phyloP scores from a whole-genome alignment of 1,140 invertebrate genomes.

The Tenebrio molitor region DNA sequence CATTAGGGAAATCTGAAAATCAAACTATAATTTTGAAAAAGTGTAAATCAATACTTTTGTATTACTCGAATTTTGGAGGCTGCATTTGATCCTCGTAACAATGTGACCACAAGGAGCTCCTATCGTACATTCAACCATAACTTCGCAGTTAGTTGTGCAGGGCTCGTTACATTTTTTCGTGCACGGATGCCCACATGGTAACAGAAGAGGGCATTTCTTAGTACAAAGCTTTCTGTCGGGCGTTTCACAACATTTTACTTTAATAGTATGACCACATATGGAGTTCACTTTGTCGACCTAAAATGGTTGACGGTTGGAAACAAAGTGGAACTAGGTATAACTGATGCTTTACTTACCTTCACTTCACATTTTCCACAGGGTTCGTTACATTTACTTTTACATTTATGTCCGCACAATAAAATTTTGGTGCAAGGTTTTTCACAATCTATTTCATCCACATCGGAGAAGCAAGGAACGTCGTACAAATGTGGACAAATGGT shows the following conservation, averaged over 20 bases:
- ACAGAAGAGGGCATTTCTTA: constrained; percentile 61
- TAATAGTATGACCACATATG: constrained; percentile 66
- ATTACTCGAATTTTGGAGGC: too few relatives aligned
- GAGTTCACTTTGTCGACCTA: constrained; percentile 68
- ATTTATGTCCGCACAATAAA: constrained; percentile 69
- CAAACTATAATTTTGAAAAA: too few relatives aligned
- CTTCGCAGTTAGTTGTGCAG: constrained; percentile 65
- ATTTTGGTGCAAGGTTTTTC: constrained; percentile 66
- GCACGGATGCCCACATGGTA: constrained; percentile 69
- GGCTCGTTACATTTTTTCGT: constrained; percentile 61
- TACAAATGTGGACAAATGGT: constrained; percentile 66
- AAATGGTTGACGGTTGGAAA: constrained; percentile 31
- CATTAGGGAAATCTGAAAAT: constrained; percentile 11
- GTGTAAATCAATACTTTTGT: too few relatives aligned
- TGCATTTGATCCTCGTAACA: constrained; percentile 65
- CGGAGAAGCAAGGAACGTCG: constrained; percentile 64
- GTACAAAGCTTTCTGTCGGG: constrained; percentile 62
- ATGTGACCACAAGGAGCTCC: constrained; percentile 67
- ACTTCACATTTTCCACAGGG: constrained; percentile 66
- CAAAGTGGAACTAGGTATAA: background rate
- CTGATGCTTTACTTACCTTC: constrained; percentile 62
- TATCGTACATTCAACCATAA: constrained; percentile 53
- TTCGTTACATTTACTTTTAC: constrained; percentile 67
- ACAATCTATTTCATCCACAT: constrained; percentile 65
- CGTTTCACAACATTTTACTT: constrained; percentile 61